Evolutionary conservation across 2,888 invertebrate genomes (phyloP), one percentile per base, ranked within the genome.

Genomic region (Eristalis tenax): DNA sequence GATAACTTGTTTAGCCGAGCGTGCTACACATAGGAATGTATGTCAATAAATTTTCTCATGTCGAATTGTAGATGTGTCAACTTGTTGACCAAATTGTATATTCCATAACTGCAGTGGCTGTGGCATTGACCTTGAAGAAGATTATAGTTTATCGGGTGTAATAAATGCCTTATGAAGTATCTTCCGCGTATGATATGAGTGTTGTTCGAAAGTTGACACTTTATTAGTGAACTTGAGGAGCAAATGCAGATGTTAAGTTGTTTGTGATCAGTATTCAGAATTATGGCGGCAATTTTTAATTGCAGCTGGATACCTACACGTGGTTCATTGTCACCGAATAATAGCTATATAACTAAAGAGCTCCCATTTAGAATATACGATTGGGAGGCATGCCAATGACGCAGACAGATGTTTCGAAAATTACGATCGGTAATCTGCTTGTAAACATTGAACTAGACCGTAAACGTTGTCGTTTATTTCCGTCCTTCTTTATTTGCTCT

Each of bases 361-460:
- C 59, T 59, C 59, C 59, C 26, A 59, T 26, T 59, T 28, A 26
- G 26, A 23, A 23, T 11, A 18, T 13, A 13, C 26, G 59, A 28
- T 28, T 15, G 26, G 59, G 15, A 4, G 26, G 59, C 59, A 59
- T 28, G 26, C 59, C 13, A 23, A 59, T 26, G 26, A 23, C 50
- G 35, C 32, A n/a, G 15, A 11, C 1, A 15, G 56, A 28, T 18
- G 18, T 22, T 13, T 56, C 15, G 4, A 38, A 59, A 57, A 38
- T 66, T 75, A 74, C 64, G 64, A 50, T 35, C 64, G 4, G 4
- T 18, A 18, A 23, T 38, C 50, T 65, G n/a, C n/a, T 26, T 26
- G 18, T 35, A 75, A 65, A 26, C 74, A 75, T 75, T 75, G 74
- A 75, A 75, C 65, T 65, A 50, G 15, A 18, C 32, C 35, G 64